A percentile compares a stretch with the other conserved stretches of the same genome.
Conservation (phyloP, 2,113 vertebrate genomes). For the Zingel zingel region DNA sequence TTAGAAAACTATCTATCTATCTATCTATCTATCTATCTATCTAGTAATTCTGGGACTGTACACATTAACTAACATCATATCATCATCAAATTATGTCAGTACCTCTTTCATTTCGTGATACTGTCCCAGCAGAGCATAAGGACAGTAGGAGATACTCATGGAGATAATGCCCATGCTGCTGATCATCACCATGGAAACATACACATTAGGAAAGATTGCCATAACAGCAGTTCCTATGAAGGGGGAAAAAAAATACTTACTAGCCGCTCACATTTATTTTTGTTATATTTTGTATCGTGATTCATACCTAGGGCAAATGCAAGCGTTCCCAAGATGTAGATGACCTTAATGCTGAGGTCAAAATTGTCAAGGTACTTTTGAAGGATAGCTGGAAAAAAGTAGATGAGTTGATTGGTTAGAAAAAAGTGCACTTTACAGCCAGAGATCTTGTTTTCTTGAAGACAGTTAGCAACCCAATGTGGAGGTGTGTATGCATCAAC, state of each 20-base stretch:
- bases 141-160: constrained; percentile 99
- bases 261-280: not conserved
- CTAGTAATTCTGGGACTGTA: too few relatives aligned
- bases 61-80: too few relatives aligned
- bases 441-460: not conserved
- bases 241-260: not conserved
- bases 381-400: constrained; percentile 87
- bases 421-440: not conserved
- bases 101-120: constrained; percentile 98
- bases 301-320: constrained; percentile 87
- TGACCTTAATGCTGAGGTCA: constrained; percentile 94
- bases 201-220: constrained; percentile 96
- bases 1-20: too few relatives aligned
- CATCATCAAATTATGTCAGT: constrained; percentile 1
- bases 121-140: constrained; percentile 95
- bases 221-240: constrained; percentile 92
- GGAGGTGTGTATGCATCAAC: too few relatives aligned
- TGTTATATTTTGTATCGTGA: not conserved
- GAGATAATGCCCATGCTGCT: constrained; percentile 99
- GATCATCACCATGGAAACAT: constrained; percentile 97
- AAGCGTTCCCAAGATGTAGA: constrained; percentile 97
- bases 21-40: too few relatives aligned
- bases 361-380: constrained; percentile 98
- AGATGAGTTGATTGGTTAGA: constrained; percentile 1
- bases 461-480: not conserved